phyloP scores from a whole-genome alignment of 2,797 vertebrate genomes.

The Atherinosoma microstoma region DNA sequence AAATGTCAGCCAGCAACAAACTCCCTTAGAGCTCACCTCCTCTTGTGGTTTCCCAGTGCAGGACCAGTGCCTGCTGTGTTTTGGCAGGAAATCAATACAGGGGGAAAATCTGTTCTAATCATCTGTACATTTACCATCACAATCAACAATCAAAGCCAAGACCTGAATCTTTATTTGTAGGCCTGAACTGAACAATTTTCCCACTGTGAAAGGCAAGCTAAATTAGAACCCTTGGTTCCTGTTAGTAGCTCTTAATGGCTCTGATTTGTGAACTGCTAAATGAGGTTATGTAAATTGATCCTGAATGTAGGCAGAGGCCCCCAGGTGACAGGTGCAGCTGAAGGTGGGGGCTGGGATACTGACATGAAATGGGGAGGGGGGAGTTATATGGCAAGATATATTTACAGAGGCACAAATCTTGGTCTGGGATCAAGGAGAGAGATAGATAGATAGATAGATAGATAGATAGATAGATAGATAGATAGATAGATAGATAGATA shows the following conservation, averaged over 20 bases:
- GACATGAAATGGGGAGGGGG: slow-evolving; percentile 30
- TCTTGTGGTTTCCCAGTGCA: slow-evolving; percentile 79
- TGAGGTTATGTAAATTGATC: slow-evolving; percentile 99
- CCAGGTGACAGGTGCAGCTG: slow-evolving; percentile 99
- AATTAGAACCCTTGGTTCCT: slow-evolving; percentile 99
- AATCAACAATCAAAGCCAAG: slow-evolving; percentile 99
- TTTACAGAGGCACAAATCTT: slow-evolving; percentile 28
- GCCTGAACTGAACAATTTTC: slow-evolving; percentile 99
- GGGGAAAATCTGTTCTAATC: slow-evolving; percentile 98
- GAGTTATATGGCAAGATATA: slow-evolving; percentile 24
- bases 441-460: no score
- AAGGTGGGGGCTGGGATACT: slow-evolving; percentile 74
- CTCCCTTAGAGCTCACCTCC: slow-evolving; percentile 40
- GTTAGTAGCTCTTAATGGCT: slow-evolving; percentile 99
- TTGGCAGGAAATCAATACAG: slow-evolving; percentile 99
- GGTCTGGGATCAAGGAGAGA: slow-evolving; percentile 3
- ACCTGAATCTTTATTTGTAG: slow-evolving; percentile 99
- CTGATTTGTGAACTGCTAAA: slow-evolving; percentile 99
- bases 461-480: no score
- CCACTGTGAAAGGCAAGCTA: slow-evolving; percentile 99
- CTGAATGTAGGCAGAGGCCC: slow-evolving; percentile 97
- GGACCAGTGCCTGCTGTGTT: slow-evolving; percentile 97
- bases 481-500: not conserved
- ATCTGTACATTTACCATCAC: slow-evolving; percentile 99
- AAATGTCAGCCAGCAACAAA: slow-evolving; percentile 45